Evolutionary conservation across 2,113 vertebrate genomes (phyloP), one percentile per base, ranked within the genome.

Genomic region (Misgurnus mizolepis): DNA sequence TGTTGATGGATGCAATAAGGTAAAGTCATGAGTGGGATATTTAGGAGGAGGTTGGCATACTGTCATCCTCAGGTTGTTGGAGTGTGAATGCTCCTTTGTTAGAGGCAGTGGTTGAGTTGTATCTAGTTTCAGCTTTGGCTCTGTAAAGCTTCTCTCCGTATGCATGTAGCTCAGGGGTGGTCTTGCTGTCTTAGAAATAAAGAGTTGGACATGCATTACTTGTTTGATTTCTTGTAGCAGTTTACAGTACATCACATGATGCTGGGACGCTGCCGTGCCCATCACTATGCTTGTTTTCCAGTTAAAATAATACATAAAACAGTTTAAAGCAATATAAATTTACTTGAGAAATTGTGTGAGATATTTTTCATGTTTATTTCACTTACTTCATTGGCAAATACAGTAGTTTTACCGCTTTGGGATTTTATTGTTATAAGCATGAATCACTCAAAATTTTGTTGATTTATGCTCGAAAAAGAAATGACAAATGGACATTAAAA

Each of bases 101-200:
- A 41, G n/a, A n/a, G 22, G 27, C 67, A 12, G 50, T 27, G 73
- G 43, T 27, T 34, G 47, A 22, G 53, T 55, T 49, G 39, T 70
- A 77, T 82, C 66, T 43, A 49, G 66, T 82, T 82, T 65, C 56
- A 56, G 73, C 43, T 18, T 64, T 68, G 53, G 50, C 75, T 55
- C 17, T 56, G n/a, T 58, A 76, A 79, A n/a, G 34, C 15, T 27
- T 69, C 64, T 60, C 40, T 34, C 8, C 0, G 43, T 39, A 64
- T 27, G 14, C 43, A 17, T 34, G 4, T 40, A 39, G 60, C 72
- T 58, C 61, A n/a, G 56, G 72, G 71, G 82, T 83, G 78, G 82
- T 80, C 82, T 49, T 27, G 40, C 61, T 68, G n/a, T 72, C 58
- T 66, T 34, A 50, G 22, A 17, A 41, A 43, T 53, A 67, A 64